These are phyloP conservation scores for Oryctes rhinoceros DNA, from an alignment of 1,140 invertebrate genomes.

Conservation along the genomic window DNA sequence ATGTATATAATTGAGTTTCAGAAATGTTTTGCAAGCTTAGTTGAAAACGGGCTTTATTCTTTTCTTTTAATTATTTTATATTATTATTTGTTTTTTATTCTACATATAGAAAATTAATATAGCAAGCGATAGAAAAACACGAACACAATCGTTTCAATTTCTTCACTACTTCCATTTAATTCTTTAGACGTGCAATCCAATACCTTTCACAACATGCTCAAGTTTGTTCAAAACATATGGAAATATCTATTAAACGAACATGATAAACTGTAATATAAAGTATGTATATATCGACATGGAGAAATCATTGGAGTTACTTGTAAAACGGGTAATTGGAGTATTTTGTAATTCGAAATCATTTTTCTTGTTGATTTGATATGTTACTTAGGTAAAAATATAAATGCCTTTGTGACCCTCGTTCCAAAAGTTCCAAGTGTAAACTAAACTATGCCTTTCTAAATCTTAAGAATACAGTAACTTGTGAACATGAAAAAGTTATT, in stretches of 20 bases:
- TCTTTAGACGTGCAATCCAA: background rate
- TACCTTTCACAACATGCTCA: background rate
- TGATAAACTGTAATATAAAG: background rate
- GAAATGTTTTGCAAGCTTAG: too few species aligned
- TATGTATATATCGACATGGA: background rate
- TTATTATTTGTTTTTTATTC: too few species aligned
- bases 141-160: too few species aligned
- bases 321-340: background rate
- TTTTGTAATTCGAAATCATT: conserved; percentile 5
- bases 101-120: too few species aligned
- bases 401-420: background rate
- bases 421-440: background rate
- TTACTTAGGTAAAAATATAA: background rate
- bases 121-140: too few species aligned
- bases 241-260: background rate
- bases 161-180: too few species aligned
- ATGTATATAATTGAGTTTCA: too few species aligned
- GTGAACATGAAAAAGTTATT: background rate
- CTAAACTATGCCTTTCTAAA: background rate
- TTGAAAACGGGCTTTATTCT: too few species aligned
- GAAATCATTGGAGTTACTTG: background rate
- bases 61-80: too few species aligned
- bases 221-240: background rate
- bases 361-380: background rate
- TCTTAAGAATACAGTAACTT: background rate